Base-by-base conservation (phyloP, 1,140 invertebrate species). In the Halesus radiatus region DNA sequence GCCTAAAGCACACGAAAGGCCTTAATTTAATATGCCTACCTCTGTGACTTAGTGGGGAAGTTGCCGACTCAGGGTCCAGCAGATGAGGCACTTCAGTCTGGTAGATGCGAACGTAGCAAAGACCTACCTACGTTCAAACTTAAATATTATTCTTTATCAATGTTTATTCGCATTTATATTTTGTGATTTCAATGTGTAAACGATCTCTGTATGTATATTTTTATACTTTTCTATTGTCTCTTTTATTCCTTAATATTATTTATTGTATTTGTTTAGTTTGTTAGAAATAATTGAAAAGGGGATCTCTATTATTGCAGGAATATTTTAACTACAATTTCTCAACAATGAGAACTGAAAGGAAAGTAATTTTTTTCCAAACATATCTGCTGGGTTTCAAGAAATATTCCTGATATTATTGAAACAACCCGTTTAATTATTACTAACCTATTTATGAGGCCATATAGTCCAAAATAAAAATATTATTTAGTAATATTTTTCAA, bases 211-310 rank as follows among this genome's bases (percentile, higher is more conserved):
- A 32, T 29, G 13, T 64, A 64, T 64, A 15, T 64, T 64, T 20
- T 68, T 50, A 18, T 68, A 68, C 32, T 68, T 68, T 68, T 68
- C 15, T 68, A 68, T 68, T 22, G 20, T 68, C 20, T 68, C 20
- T 10, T 68, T 1, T 68, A 68, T 32, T 68, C 18, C 8, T 32
- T n/a, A n/a, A 16, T 29, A 32, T 68, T 68, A 68, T 68, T 68
- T 68, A 68, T 68, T 68, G 16, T 15, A 32, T 45, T n/a, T 68
- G 1, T 37, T 13, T 50, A 64, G 60, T 64, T 64, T 32, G 7
- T 64, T 32, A 64, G 60, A 20, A 58, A 8, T 58, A 58, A n/a
- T 58, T 58, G 54, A 58, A 58, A 22, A 4, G 54, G 54, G 22
- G 16, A 1, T 22, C 3, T 6, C 18, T 18, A 58, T 20, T 8